Evolutionary conservation across 2,797 vertebrate genomes (phyloP), one percentile per base, ranked within the genome.

Genomic region (Pterois miles): DNA sequence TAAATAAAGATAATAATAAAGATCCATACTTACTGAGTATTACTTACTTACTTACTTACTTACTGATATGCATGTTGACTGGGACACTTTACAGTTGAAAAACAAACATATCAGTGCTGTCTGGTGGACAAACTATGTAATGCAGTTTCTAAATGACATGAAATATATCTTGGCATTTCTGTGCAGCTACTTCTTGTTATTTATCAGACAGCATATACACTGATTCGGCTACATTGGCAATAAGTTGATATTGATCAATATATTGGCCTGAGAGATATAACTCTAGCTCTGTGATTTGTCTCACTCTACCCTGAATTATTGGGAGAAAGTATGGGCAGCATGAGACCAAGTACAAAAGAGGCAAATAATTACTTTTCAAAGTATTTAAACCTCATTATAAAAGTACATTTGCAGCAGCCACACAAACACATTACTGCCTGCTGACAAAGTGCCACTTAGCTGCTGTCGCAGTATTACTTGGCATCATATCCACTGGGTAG

Each of bases 401-500:
- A 48, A 65, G 59, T 20, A 11, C 48, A 33, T 48, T 48, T 48
- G 16, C 7, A 43, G 25, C 33, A 63, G 54, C 11, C 20, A 34
- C 6, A 60, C 20, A 65, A 5, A 34, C 12, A 65, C 27, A 65
- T 12, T 34, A 25, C 29, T 64, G 38, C 74, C n/a, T 54, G 69
- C 48, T 74, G 71, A 69, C 38, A 0, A 68, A 27, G 46, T 67
- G 11, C 33, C 31, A 46, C 40, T 53, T 38, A 34, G 9, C 20
- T 6, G 5, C 27, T n/a, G 36, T 16, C 29, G 33, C 8, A 53
- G 52, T 81, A 25, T 31, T 33, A 65, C 31, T 58, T 68, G 16
- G 13, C 22, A 72, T 70, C 75, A 60, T 31, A 85, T 60, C 27
- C 64, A 46, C 5, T 8, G 20, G 20, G 16, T 18, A 31, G 43